Conservation (phyloP, 2,888 invertebrate genomes). For the Hylaea fasciaria region DNA sequence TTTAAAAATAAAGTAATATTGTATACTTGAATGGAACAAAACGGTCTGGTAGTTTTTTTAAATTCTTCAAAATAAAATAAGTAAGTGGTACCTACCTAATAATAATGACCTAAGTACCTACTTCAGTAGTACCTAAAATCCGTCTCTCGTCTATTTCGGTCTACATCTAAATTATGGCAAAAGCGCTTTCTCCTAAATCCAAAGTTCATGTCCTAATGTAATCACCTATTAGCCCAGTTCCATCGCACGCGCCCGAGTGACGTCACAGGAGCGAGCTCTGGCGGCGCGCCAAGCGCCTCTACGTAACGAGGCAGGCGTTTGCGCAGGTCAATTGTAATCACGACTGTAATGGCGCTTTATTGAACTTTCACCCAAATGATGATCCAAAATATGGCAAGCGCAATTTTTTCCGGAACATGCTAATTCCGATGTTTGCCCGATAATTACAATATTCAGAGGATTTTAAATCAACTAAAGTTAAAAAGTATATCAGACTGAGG, state of each 20-base stretch:
- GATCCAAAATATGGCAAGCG: no score
- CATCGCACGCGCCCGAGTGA: constrained; percentile 28
- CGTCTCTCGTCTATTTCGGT: background rate
- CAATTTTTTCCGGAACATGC: no score
- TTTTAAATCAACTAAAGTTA: no score
- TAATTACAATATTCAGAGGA: no score
- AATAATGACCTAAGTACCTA: no score
- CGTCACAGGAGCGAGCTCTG: constrained; percentile 32
- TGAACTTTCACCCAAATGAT: background rate
- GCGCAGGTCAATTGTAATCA: background rate
- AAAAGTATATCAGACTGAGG: no score
- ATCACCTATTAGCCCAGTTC: constrained; percentile 38
- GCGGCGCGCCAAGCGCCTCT: constrained; percentile 17
- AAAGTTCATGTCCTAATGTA: background rate
- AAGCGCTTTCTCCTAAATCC: constrained; percentile 15
- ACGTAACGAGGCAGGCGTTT: constrained; percentile 21
- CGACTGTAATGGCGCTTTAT: constrained; percentile 4
- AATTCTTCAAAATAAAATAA: no score
- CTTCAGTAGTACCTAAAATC: no score
- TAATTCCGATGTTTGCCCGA: no score
- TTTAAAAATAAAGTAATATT: background rate
- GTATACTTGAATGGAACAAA: background rate
- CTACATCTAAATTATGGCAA: background rate
- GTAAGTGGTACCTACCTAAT: no score
- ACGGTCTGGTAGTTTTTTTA: no score